A percentile compares a stretch with the other conserved stretches of the same genome.
Conservation (phyloP, 2,797 vertebrate genomes). For the Hypotaenidia okinawae region DNA sequence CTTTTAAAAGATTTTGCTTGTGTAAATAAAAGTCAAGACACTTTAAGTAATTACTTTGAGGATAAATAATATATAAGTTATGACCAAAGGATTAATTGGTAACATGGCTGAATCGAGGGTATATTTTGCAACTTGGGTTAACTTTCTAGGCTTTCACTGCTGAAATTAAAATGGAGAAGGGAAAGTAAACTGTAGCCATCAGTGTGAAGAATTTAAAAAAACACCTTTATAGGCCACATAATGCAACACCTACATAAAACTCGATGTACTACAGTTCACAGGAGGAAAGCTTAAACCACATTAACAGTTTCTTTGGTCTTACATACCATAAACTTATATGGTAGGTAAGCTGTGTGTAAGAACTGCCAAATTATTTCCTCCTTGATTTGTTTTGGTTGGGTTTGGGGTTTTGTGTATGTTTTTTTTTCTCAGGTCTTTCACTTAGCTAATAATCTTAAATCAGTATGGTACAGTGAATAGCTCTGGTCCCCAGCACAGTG, state of each 20-base stretch:
- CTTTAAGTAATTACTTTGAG: slow-evolving; percentile 63
- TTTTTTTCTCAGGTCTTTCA: neutral
- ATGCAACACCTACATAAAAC: neutral
- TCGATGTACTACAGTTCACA: neutral
- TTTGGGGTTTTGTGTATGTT: neutral
- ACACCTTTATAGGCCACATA: neutral
- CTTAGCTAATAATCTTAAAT: neutral
- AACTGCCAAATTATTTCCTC: neutral
- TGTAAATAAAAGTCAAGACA: slow-evolving; percentile 63
- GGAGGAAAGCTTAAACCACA: neutral
- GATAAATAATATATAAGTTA: slow-evolving; percentile 58
- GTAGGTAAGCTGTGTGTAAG: neutral
- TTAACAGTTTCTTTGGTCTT: slow-evolving; percentile 7
- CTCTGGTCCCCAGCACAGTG: neutral
- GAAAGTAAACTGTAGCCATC: neutral
- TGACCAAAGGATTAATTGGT: neutral
- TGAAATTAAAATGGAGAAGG: neutral
- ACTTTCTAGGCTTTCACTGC: neutral
- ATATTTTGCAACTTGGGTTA: neutral
- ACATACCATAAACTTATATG: neutral
- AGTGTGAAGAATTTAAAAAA: neutral
- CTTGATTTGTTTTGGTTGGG: no score
- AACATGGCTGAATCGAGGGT: neutral
- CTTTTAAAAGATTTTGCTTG: slow-evolving; percentile 64
- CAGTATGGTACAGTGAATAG: neutral